These are phyloP conservation scores for Drosophila cardini DNA, from an alignment of 1,140 invertebrate genomes.

Conservation along the genomic window DNA sequence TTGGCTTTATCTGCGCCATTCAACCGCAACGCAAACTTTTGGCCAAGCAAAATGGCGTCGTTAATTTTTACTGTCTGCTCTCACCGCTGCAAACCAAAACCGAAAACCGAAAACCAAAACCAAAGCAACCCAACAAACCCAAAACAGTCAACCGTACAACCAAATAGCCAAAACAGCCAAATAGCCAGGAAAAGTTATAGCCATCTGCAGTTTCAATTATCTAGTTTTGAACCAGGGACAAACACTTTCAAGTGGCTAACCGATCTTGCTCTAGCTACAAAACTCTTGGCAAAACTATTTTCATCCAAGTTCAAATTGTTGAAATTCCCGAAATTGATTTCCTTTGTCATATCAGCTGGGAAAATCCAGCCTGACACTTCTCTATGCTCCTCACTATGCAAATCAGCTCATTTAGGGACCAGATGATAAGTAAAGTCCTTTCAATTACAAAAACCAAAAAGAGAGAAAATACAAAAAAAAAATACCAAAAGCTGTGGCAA, in stretches of 20 bases:
- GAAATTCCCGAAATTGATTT: conserved; percentile 67
- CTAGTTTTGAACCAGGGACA: conserved; percentile 38
- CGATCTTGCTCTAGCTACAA: conserved; percentile 11
- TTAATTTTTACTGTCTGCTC: conserved; percentile 73
- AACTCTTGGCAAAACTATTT: conserved; percentile 49
- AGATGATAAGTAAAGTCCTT: conserved; percentile 36
- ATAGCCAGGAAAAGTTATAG: conserved; percentile 36
- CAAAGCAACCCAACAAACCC: conserved; percentile 6
- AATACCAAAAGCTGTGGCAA: conserved; percentile 17
- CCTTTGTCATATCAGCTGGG: conserved; percentile 43
- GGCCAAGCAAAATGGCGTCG: conserved; percentile 65
- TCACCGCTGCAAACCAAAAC: conserved; percentile 1
- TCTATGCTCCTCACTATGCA: conserved; percentile 30
- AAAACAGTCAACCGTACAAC: conserved; percentile 4
- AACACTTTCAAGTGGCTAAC: conserved; percentile 71
- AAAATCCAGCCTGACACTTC: conserved; percentile 25
- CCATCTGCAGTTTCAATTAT: conserved; percentile 72
- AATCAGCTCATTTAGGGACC: conserved; percentile 38
- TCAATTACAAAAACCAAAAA: conserved; percentile 33
- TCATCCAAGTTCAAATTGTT: conserved; percentile 54
- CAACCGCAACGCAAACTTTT: conserved; percentile 64
- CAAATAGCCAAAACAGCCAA: conserved; percentile 6
- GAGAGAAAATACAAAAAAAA: too few species aligned
- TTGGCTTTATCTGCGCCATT: conserved; percentile 61
- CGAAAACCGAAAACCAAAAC: background rate